Evolutionary conservation across 1,140 invertebrate species (phyloP).

Genomic region (Tribolium castaneum): DNA sequence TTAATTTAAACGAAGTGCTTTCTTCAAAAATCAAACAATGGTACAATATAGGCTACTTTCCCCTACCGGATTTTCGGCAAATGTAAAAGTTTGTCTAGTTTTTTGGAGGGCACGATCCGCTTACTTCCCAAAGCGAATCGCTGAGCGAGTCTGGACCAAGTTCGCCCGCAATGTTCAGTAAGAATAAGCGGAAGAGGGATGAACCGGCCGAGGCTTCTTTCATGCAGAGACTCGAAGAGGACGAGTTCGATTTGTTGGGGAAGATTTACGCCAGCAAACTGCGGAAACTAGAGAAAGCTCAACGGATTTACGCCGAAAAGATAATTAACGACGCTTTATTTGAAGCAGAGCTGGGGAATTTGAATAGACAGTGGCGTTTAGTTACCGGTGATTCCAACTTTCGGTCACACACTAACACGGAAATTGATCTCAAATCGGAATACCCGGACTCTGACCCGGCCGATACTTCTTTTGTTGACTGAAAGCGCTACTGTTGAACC

Average conservation of each 20-base stretch:
- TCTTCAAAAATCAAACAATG: too few relatives aligned
- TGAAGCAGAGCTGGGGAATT: background rate
- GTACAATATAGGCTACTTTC: too few relatives aligned
- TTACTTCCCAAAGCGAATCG: background rate
- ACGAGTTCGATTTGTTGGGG: slow-evolving; percentile 26
- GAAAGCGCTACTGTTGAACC: too few relatives aligned
- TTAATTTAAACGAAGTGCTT: too few relatives aligned
- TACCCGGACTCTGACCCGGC: background rate
- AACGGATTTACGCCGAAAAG: slow-evolving; percentile 30
- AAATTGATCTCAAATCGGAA: background rate
- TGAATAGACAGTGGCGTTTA: background rate
- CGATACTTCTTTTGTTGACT: background rate
- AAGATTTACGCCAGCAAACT: slow-evolving; percentile 17
- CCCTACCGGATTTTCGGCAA: background rate
- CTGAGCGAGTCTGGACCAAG: background rate
- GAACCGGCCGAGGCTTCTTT: background rate
- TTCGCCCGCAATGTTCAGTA: background rate
- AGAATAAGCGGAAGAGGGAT: background rate
- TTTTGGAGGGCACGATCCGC: background rate
- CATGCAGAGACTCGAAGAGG: background rate
- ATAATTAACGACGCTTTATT: slow-evolving; percentile 24
- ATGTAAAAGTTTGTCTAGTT: background rate
- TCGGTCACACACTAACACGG: background rate
- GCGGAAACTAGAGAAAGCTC: background rate
- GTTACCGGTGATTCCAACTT: background rate